Base-by-base conservation (phyloP, 2,888 invertebrate genomes). In the Aquatica leii region DNA sequence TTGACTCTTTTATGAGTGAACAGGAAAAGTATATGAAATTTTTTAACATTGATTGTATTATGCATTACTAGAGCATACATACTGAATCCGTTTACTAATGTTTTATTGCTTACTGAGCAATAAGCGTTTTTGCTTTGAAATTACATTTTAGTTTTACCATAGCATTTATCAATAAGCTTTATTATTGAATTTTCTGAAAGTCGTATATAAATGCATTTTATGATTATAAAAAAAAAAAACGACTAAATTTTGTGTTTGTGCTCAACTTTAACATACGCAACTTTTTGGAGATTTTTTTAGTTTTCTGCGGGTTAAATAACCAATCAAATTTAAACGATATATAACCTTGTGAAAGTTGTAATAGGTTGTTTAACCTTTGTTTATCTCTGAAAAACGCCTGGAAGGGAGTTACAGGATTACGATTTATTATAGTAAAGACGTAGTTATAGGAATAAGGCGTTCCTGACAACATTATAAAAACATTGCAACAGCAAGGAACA, bases 261-360 rank as follows among this genome's bases (percentile, higher is more conserved):
- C n/a, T n/a, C n/a, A n/a, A n/a, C n/a, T n/a, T n/a, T n/a, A n/a
- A n/a, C n/a, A n/a, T n/a, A n/a, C n/a, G n/a, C n/a, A n/a, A n/a
- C n/a, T 24, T 24, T 24, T 24, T 24, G 24, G 6, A 24, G 6
- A 18, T 46, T 17, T 46, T 20, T 5, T n/a, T n/a, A n/a, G n/a
- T n/a, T n/a, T n/a, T 18, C 2, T 8, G 18, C 4, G 8, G 11
- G 18, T 46, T 46, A 46, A 46, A 17, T n/a, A 46, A 46, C 20
- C 46, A 18, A 46, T 46, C 46, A 18, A 46, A 17, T 46, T 20
- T 46, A 46, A 46, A 18, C 46, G 46, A 46, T 18, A n/a, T 46
- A 46, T 46, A 18, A 46, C 20, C 20, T 46, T 46, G 46, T 20
- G 17, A 18, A 46, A 46, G 46, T 11, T 46, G 6, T 46, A 46